Evolutionary conservation across 2,888 invertebrate genomes (phyloP).

Genomic region (Melieria omissa): DNA sequence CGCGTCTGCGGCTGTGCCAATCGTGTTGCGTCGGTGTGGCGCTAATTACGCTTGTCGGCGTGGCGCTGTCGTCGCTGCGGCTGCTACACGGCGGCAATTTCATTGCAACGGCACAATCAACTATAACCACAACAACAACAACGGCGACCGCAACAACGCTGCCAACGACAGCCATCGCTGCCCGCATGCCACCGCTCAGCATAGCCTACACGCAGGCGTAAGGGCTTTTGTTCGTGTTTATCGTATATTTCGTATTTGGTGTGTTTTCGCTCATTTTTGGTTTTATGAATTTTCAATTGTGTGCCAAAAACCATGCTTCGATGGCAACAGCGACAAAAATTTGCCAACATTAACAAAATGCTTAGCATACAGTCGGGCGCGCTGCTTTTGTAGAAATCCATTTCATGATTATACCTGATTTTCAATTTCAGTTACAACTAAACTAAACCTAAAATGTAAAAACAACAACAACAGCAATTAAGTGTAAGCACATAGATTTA

Average conservation of each 20-base stretch:
- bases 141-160: neutral
- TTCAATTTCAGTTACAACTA: too few species aligned
- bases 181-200: neutral
- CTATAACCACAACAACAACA: neutral
- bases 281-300: too few species aligned
- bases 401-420: too few species aligned
- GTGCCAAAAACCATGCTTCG: too few species aligned
- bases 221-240: conserved; percentile 11
- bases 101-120: neutral
- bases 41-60: conserved; percentile 22
- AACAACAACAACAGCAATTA: too few species aligned
- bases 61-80: conserved; percentile 20
- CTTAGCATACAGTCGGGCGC: too few species aligned
- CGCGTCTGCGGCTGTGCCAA: conserved; percentile 27
- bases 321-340: too few species aligned
- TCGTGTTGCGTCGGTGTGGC: conserved; percentile 23
- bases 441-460: too few species aligned
- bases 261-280: neutral
- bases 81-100: neutral
- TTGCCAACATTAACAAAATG: too few species aligned
- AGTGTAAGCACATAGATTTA: too few species aligned
- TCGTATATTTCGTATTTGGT: neutral
- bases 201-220: conserved; percentile 33
- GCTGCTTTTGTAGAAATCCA: too few species aligned
- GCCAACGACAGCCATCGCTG: neutral